Evolutionary conservation across 2,113 vertebrate genomes (phyloP), one percentile per base, ranked within the genome.

Genomic region (Reinhardtius hippoglossoides): DNA sequence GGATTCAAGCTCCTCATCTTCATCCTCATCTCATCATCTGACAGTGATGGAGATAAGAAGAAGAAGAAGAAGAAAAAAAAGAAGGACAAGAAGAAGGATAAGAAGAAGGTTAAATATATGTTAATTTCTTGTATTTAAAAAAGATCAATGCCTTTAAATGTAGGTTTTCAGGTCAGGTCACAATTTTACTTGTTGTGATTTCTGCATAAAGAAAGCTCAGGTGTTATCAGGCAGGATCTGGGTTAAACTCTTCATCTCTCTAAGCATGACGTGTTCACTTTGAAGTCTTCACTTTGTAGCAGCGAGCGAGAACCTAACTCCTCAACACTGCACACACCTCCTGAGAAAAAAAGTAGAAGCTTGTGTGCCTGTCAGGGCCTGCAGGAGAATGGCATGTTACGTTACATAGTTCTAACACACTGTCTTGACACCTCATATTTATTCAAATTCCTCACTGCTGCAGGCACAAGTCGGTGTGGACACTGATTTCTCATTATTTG

Each of bases 31-130:
- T 85, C 85, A 18, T 89, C 82, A 9, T 91, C 88, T 68, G 86
- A 89, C 46, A 87, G 89, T 13, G 84, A 92, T 2, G 56, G 87
- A 40, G 74, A 87, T 1, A 78, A 83, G 66, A 91, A 91, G 89
- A 18, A 88, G 60, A 74, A 87, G 4, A 80, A 89, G 1, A 59
- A 88, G 1, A 70, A 89, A 4, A n/a, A n/a, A 44, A 67, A 86
- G 27, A 31, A 31, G 6, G 23, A 23, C 23, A 87, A 87, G 35
- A 46, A 88, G 5, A 74, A 86, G 2, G 42, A 88, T 2, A 65
- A 84, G 63, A 65, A 84, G 63, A 86, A 82, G 86, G 81, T 86
- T 3, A 42, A 62, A 18, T 40, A 18, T 40, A 31, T 31, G 31
- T 40, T 12, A 10, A 40, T 40, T 9, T 0, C 2, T 54, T 40